Conservation (phyloP, 2,113 vertebrate species). For the Brachypteracias leptosomus region DNA sequence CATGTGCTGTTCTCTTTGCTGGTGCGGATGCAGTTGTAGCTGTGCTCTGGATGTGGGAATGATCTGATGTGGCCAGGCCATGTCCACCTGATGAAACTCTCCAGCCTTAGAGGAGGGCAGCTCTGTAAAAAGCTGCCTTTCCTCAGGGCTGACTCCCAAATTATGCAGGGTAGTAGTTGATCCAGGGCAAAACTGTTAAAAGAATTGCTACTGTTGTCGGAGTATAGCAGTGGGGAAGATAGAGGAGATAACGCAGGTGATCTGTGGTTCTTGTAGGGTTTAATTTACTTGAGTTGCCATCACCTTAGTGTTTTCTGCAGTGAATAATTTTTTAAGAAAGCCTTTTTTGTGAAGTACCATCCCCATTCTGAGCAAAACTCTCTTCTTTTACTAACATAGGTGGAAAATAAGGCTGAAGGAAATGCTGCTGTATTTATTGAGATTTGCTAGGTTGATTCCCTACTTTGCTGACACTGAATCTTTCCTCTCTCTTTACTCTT, state of each 20-base stretch:
- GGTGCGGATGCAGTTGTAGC: not conserved
- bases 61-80: not conserved
- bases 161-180: too few species aligned
- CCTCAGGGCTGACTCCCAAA: not conserved
- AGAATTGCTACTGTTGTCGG: not conserved
- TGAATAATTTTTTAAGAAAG: not conserved
- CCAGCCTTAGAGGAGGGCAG: accelerated
- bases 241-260: not conserved
- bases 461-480: not conserved
- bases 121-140: not conserved
- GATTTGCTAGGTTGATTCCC: not conserved
- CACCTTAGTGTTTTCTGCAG: not conserved
- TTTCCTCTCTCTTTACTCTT: not conserved
- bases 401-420: not conserved
- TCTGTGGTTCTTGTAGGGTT: not conserved
- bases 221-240: not conserved
- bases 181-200: not conserved
- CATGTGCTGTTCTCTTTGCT: not conserved
- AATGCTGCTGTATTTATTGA: not conserved
- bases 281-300: not conserved
- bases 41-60: not conserved
- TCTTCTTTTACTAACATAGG: not conserved
- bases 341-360: not conserved
- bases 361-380: not conserved
- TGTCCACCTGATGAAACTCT: accelerated